phyloP scores from a whole-genome alignment of 2,113 vertebrate species.

The Peucedramus taeniatus region DNA sequence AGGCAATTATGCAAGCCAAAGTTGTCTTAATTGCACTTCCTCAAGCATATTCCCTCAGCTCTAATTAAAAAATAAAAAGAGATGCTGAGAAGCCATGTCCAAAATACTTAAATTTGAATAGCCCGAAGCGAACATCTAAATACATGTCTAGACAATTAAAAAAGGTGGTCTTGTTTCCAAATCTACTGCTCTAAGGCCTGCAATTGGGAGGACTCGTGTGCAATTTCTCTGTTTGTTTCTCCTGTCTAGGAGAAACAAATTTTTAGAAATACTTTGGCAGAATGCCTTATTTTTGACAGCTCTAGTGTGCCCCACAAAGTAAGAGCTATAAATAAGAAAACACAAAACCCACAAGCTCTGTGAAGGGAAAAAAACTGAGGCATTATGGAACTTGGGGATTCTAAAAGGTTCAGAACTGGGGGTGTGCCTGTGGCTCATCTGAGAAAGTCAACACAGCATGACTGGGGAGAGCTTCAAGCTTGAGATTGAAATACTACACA shows the following conservation, averaged over 20 bases:
- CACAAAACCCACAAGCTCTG: background rate
- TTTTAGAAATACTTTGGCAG: background rate
- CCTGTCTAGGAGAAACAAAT: background rate
- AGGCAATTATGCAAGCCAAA: conserved; percentile 49
- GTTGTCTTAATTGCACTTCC: conserved; percentile 43
- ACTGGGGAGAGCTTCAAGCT: background rate
- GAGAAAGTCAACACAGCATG: background rate
- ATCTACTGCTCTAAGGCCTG: background rate
- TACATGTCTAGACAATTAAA: conserved; percentile 9
- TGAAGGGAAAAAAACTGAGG: background rate
- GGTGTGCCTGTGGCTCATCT: fast-evolving
- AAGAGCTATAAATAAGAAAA: background rate
- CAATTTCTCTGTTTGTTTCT: background rate
- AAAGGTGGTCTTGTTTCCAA: background rate
- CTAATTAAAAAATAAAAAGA: conserved; percentile 56
- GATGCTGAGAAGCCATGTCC: conserved; percentile 9
- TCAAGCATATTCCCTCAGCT: conserved; percentile 38
- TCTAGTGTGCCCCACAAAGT: background rate
- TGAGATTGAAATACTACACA: fast-evolving
- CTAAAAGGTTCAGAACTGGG: background rate
- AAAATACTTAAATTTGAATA: conserved; percentile 39
- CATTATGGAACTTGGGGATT: background rate
- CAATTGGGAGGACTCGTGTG: background rate
- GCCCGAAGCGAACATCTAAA: conserved; percentile 33
- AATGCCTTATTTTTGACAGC: background rate